Conservation (phyloP, 2,797 vertebrate genomes). For the Chrosomus eos region DNA sequence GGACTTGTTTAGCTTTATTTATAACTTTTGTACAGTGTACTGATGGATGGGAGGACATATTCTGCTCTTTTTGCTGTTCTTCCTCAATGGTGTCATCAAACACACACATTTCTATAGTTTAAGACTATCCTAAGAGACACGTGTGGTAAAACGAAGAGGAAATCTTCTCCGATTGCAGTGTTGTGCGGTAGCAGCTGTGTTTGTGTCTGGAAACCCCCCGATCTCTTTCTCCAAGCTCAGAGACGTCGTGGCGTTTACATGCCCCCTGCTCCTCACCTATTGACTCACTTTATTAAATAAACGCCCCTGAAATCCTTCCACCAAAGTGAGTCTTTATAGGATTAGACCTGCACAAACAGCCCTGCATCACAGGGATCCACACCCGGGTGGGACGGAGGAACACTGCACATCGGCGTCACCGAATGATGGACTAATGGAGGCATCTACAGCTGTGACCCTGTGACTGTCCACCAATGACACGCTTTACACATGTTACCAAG, state of each 20-base stretch:
- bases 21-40: neutral
- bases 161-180: conserved; percentile 18
- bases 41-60: neutral
- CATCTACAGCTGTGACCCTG: conserved; percentile 70
- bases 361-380: conserved; percentile 64
- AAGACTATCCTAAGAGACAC: neutral
- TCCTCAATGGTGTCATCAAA: neutral
- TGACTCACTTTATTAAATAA: conserved; percentile 79
- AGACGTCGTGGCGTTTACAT: conserved; percentile 64
- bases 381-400: neutral
- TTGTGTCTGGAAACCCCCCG: conserved; percentile 64
- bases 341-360: conserved; percentile 77
- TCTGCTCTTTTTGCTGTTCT: too few species aligned
- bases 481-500: conserved; percentile 67
- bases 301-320: conserved; percentile 70
- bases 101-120: neutral
- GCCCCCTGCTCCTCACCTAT: conserved; percentile 65
- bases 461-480: conserved; percentile 66
- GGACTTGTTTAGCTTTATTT: neutral
- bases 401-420: conserved; percentile 60
- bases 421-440: conserved; percentile 68
- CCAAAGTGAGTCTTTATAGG: conserved; percentile 77
- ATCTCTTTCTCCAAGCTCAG: conserved; percentile 61
- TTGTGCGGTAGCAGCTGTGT: conserved; percentile 77
- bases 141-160: neutral